Conservation (phyloP, 2,113 vertebrate species). For the Misgurnus mizolepis region DNA sequence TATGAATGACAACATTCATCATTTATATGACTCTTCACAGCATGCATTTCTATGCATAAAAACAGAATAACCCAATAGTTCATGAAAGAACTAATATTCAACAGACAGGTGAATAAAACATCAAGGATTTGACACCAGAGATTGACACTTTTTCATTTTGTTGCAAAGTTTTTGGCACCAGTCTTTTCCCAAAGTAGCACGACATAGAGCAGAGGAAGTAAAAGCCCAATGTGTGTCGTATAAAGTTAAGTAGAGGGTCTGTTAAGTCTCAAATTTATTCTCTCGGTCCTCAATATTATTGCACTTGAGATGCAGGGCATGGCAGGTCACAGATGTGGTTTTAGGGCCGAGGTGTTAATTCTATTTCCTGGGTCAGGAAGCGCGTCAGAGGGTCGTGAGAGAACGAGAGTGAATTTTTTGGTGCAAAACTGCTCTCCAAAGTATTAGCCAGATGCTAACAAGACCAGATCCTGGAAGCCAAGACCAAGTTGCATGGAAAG, state of each 20-base stretch:
- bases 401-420: slow-evolving; percentile 29
- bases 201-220: slow-evolving; percentile 22
- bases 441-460: slow-evolving; percentile 34
- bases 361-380: slow-evolving; percentile 80
- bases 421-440: slow-evolving; percentile 2
- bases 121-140: background rate
- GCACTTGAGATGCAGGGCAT: slow-evolving; percentile 41
- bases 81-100: slow-evolving; percentile 3
- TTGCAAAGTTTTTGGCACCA: slow-evolving; percentile 41
- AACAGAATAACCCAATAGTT: background rate
- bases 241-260: slow-evolving; percentile 43
- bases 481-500: slow-evolving; percentile 8
- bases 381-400: slow-evolving; percentile 62
- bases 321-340: slow-evolving; percentile 69
- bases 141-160: slow-evolving; percentile 56
- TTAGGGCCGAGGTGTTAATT: slow-evolving; percentile 75
- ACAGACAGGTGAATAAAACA: slow-evolving; percentile 9
- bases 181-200: slow-evolving; percentile 25
- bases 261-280: slow-evolving; percentile 50
- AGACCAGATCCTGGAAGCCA: slow-evolving; percentile 15
- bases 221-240: slow-evolving; percentile 48
- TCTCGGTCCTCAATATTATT: slow-evolving; percentile 25
- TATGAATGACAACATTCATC: slow-evolving; percentile 3
- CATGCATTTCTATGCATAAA: background rate
- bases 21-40: background rate